A percentile compares a stretch with the other conserved stretches of the same genome.
Evolutionary conservation across 2,888 invertebrate genomes (phyloP).

Genomic region (Pheosia tremula): DNA sequence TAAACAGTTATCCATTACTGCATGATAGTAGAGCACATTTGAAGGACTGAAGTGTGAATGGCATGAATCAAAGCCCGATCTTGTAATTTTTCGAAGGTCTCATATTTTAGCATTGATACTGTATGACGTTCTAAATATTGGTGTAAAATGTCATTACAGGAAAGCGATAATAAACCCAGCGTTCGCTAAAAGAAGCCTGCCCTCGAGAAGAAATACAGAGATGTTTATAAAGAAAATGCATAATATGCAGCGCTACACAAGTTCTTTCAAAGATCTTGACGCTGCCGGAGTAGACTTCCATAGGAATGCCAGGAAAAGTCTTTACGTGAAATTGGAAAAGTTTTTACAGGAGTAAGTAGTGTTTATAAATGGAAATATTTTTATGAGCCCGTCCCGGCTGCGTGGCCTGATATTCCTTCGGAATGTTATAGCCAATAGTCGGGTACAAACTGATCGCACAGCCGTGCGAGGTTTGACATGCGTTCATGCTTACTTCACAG

Average conservation of each 20-base stretch:
- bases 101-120: too few relatives aligned
- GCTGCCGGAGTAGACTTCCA: slow-evolving; percentile 77
- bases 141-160: slow-evolving; percentile 42
- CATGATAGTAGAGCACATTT: too few relatives aligned
- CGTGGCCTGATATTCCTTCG: too few relatives aligned
- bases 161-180: slow-evolving; percentile 73
- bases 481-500: too few relatives aligned
- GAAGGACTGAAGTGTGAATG: too few relatives aligned
- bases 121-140: too few relatives aligned
- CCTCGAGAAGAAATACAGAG: slow-evolving; percentile 29
- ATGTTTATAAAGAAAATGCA: slow-evolving; percentile 64
- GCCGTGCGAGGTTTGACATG: too few relatives aligned
- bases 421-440: not conserved
- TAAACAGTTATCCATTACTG: too few relatives aligned
- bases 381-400: not conserved
- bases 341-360: slow-evolving; percentile 86
- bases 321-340: slow-evolving; percentile 86
- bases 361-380: slow-evolving; percentile 24
- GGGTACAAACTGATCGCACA: too few relatives aligned
- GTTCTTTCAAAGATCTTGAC: slow-evolving; percentile 56
- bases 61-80: too few relatives aligned
- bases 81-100: too few relatives aligned
- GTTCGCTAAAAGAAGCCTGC: slow-evolving; percentile 75
- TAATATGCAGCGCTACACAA: slow-evolving; percentile 49
- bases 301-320: slow-evolving; percentile 84